Base-by-base conservation (phyloP, 2,888 invertebrate species). In the Coleophora deauratella region DNA sequence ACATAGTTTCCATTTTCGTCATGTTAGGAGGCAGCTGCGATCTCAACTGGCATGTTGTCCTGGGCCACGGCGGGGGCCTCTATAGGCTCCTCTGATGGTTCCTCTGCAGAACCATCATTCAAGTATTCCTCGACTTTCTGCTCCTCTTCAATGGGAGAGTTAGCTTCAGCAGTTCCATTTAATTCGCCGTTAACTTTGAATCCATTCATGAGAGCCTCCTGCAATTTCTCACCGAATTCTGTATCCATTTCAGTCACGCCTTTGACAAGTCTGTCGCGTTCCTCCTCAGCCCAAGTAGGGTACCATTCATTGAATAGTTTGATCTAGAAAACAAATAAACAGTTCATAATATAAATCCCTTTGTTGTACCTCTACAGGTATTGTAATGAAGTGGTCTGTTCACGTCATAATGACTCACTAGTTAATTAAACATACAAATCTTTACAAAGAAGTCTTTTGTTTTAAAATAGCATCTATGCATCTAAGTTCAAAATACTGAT, bases 241-340 rank as follows among this genome's bases (percentile, higher is more conserved):
- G 90, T 66, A 66, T 95, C 95, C 33, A 91, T 87, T 59, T 92
- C 92, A 21, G 90, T 88, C 21, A 94, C 88, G 47, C 91, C 89
- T 42, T 88, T 88, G 31, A 93, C 76, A 28, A 95, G 84, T 50
- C 88, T 88, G 31, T 91, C 90, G 61, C 91, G 91, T 49, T 93
- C 91, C 47, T 91, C 91, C 35, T 88, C 86, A 6, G 89, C 88
- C 95, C 95, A 95, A 55, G 90, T 90, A 11, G 90, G 88, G 57
- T 91, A 91, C 95, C 95, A 95, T 73, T 95, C 93, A 57, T 91
- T 91, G 61, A 95, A 95, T 34, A 95, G 73, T 76, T 95, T 95
- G 37, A 92, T 89, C 92, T 92, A 68, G 47, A 76, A 71, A 43
- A 34, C 36, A 41, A 43, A 40, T 38, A 27, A 37, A 28, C 10